Evolutionary conservation across 2,797 vertebrate species (phyloP).

Genomic region (Ptychobarbus kaznakovi): DNA sequence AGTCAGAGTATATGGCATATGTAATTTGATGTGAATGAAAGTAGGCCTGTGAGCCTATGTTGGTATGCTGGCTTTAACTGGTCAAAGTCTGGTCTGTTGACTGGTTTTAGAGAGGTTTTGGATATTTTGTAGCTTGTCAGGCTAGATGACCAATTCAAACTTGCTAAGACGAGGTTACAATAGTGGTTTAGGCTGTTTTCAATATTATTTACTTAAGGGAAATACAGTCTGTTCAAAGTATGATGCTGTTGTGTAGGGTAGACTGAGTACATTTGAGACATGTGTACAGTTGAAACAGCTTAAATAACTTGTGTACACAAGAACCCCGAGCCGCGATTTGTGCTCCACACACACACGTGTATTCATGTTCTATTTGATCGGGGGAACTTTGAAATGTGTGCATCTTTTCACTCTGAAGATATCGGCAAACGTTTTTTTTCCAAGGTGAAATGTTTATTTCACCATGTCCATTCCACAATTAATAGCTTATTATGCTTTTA

Average conservation of each 20-base stretch:
- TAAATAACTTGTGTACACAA: too few relatives aligned
- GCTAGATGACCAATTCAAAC: not conserved
- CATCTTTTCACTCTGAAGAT: too few relatives aligned
- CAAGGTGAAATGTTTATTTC: too few relatives aligned
- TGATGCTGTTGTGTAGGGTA: not conserved
- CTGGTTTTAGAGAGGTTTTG: not conserved
- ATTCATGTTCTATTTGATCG: too few relatives aligned
- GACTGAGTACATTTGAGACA: too few relatives aligned
- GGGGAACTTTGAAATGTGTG: too few relatives aligned
- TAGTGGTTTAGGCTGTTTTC: not conserved
- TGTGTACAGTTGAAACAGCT: too few relatives aligned
- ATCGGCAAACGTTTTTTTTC: too few relatives aligned
- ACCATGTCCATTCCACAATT: too few relatives aligned
- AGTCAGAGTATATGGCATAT: conserved; percentile 20
- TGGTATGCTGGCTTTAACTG: not conserved
- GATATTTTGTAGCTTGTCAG: not conserved
- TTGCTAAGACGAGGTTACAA: not conserved
- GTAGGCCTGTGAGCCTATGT: not conserved
- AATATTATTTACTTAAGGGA: not conserved
- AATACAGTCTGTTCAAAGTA: not conserved
- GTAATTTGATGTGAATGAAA: conserved; percentile 16
- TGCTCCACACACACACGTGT: too few relatives aligned
- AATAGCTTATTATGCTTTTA: too few relatives aligned
- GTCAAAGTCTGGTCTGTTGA: not conserved
- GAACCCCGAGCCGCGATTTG: too few relatives aligned